Evolutionary conservation across 2,888 invertebrate genomes (phyloP), one percentile per base, ranked within the genome.

Genomic region (Zygogramma bicolorata): DNA sequence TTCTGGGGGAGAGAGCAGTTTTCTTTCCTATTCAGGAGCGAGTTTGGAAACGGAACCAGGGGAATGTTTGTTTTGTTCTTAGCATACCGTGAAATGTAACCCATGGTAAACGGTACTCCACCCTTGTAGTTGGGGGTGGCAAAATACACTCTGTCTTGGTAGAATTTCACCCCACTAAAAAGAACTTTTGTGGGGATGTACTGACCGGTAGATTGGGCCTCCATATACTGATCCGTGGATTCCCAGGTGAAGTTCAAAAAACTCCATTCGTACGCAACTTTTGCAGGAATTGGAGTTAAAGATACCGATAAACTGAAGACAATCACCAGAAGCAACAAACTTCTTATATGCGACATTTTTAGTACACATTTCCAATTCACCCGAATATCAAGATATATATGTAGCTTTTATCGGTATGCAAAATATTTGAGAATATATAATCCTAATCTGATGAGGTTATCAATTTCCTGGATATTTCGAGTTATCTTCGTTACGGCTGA

Each of bases 41-140:
- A 94, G 80, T 88, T 91, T 71, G 94, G 94, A 85, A 91, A 94
- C 3, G 94, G 92, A 61, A 88, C 88, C 46, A 94, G 84, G 70
- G 89, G 87, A 25, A 90, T 90, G 74, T 91, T 89, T 42, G 88
- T 89, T 62, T 84, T 83, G 79, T 88, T 88, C 80, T 85, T 87
- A 13, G 46, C 42, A 38, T 60, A 25, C 40, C 46, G 66, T 10
- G 49, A 40, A 8, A 73, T 22, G 80, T 72, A 88, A 0, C 90
- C 92, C 34, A 94, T 85, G 0, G 94, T 93, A 40, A 91, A 92
- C 60, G 94, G 94, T 0, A 93, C 91, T 18, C 93, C 94, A 67
- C 88, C 87, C 80, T 90, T 88, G 89, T 91, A 90, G 80, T 93
- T 88, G 62, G 94, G 93, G 79, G 93, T 82, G 3, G 92, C 90